Evolutionary conservation across 2,113 vertebrate genomes (phyloP).

Genomic region (Corythornis vintsioides): DNA sequence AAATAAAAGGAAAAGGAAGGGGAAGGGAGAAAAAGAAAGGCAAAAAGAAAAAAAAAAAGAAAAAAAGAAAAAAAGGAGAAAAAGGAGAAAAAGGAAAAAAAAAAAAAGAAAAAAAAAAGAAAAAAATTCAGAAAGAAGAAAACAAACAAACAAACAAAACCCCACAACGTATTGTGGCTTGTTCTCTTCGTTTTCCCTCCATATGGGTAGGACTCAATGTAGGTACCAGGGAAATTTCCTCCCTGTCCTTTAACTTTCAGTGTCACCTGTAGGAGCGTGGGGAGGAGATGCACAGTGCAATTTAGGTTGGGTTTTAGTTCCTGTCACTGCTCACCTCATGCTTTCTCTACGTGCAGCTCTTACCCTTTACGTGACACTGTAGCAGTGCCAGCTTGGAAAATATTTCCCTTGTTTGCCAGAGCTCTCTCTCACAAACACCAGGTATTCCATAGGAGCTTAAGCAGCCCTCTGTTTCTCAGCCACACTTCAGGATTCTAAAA

Average conservation of each 20-base stretch:
- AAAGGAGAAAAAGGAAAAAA: accelerated
- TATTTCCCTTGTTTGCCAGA: accelerated
- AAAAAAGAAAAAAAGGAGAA: neutral
- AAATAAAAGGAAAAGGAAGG: neutral
- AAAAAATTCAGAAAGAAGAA: too few species aligned
- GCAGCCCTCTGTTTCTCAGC: neutral
- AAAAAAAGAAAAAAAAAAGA: accelerated
- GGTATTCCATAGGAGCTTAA: neutral
- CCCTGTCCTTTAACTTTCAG: neutral
- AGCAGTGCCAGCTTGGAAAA: neutral
- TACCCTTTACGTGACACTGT: neutral
- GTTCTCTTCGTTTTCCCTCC: neutral
- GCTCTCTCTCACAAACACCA: neutral
- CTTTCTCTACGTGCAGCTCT: neutral
- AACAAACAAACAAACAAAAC: too few species aligned
- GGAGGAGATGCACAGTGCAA: neutral
- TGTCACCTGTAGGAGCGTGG: neutral
- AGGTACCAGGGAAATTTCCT: neutral
- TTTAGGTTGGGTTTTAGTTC: neutral
- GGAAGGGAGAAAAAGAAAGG: too few species aligned
- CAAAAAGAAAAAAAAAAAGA: accelerated
- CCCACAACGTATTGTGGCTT: neutral
- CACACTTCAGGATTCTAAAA: neutral
- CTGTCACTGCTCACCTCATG: neutral
- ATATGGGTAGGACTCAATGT: accelerated